Percentiles rank a stretch among this genome's conserved stretches.
Evolutionary conservation across 2,888 invertebrate species (phyloP).

Genomic region (Hipparchia sbordonii): DNA sequence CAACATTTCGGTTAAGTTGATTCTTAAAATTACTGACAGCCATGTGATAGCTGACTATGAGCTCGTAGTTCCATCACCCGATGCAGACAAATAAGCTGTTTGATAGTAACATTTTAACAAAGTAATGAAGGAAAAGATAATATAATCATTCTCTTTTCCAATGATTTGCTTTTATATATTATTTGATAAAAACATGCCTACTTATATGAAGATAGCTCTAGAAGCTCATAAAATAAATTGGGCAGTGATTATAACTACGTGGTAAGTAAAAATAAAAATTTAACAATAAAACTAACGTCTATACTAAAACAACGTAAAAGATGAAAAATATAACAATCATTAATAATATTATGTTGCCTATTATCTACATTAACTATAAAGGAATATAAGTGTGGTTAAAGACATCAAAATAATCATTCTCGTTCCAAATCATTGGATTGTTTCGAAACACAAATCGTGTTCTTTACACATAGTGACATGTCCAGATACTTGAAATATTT

Average conservation of each 20-base stretch:
- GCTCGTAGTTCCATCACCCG: constrained; percentile 69
- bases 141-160: not conserved
- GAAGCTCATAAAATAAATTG: not conserved
- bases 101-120: constrained; percentile 1
- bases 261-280: not conserved
- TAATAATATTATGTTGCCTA: not conserved
- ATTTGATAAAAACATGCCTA: not conserved
- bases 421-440: not conserved
- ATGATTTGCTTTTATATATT: not conserved
- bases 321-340: not conserved
- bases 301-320: not conserved
- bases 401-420: not conserved
- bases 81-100: constrained; percentile 71
- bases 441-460: constrained; percentile 2
- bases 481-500: not conserved
- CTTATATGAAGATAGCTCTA: not conserved
- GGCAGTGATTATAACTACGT: not conserved
- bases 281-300: not conserved
- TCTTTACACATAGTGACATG: not conserved
- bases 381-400: constrained; percentile 13
- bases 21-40: constrained; percentile 82
- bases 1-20: constrained; percentile 78
- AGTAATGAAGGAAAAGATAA: not conserved
- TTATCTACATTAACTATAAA: not conserved
- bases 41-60: constrained; percentile 83